Evolutionary conservation across 2,113 vertebrate species (phyloP).

Genomic region (Macaca mulatta): DNA sequence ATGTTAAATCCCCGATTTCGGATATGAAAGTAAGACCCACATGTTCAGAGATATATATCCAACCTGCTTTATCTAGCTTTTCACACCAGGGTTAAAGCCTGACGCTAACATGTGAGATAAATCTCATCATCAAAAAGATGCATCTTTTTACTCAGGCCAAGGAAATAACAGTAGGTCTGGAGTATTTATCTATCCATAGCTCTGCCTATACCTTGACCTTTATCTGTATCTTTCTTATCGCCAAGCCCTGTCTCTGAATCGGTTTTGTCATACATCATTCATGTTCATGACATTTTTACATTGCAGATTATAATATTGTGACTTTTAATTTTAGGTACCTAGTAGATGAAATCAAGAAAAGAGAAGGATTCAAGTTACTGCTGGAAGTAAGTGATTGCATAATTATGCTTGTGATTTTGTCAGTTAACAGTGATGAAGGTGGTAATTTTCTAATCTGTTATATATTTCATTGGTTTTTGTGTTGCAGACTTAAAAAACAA

Average conservation of each 20-base stretch:
- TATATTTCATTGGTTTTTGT: constrained; percentile 62
- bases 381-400: constrained; percentile 82
- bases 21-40: background rate
- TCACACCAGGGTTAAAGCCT: background rate
- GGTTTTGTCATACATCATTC: background rate
- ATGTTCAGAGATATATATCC: background rate
- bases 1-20: background rate
- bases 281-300: background rate
- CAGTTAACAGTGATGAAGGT: constrained; percentile 28
- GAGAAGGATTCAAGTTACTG: constrained; percentile 87
- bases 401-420: constrained; percentile 52
- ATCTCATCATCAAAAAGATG: background rate
- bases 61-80: background rate
- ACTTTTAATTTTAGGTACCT: constrained; percentile 85
- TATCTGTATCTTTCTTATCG: background rate
- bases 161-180: background rate
- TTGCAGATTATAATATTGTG: background rate
- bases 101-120: background rate
- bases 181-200: background rate
- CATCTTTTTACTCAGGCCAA: background rate
- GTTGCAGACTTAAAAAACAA: constrained; percentile 63
- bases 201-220: background rate
- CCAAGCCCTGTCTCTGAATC: background rate
- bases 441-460: constrained; percentile 64
- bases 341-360: constrained; percentile 88